phyloP scores from a whole-genome alignment of 37 sponge, comb jelly and placozoan species.

The Mnemiopsis leidyi region DNA sequence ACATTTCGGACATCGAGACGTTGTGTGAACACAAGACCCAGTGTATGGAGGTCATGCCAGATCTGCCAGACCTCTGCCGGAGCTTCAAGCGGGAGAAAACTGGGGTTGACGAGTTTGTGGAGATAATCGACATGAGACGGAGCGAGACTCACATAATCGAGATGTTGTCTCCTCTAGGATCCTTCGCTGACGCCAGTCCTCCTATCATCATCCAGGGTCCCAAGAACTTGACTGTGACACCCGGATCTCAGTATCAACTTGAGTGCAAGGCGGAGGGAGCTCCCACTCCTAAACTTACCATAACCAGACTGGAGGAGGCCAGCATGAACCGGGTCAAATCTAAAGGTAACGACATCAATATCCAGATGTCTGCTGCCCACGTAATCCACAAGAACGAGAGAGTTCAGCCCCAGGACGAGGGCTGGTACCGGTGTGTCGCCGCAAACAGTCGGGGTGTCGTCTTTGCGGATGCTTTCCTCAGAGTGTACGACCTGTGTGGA shows the following conservation, averaged over 20 bases:
- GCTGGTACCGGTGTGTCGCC: slow-evolving; percentile 63
- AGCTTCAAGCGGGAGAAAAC: slow-evolving; percentile 40
- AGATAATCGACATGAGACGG: slow-evolving; percentile 4
- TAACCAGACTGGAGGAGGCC: slow-evolving; percentile 49
- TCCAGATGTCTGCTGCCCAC: slow-evolving; percentile 32
- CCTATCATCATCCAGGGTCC: slow-evolving; percentile 58
- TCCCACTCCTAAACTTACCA: slow-evolving; percentile 54
- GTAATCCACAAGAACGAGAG: slow-evolving; percentile 54
- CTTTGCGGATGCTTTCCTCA: slow-evolving; percentile 32
- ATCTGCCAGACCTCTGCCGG: slow-evolving; percentile 34
- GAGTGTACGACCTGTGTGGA: slow-evolving; percentile 54
- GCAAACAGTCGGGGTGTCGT: slow-evolving; percentile 45
- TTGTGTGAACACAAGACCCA: slow-evolving; percentile 55
- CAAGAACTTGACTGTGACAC: slow-evolving; percentile 44
- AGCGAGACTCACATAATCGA: neutral
- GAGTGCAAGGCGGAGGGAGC: slow-evolving; percentile 64
- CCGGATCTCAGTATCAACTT: slow-evolving; percentile 41
- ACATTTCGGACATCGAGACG: slow-evolving; percentile 12
- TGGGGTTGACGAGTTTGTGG: slow-evolving; percentile 59
- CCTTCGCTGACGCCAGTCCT: slow-evolving; percentile 53
- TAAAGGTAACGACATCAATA: neutral
- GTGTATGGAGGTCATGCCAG: slow-evolving; percentile 30
- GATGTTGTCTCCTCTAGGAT: neutral
- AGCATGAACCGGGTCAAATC: neutral
- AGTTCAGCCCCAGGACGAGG: slow-evolving; percentile 38